Conservation (phyloP, 2,888 invertebrate genomes). For the Nephrotoma appendiculata region DNA sequence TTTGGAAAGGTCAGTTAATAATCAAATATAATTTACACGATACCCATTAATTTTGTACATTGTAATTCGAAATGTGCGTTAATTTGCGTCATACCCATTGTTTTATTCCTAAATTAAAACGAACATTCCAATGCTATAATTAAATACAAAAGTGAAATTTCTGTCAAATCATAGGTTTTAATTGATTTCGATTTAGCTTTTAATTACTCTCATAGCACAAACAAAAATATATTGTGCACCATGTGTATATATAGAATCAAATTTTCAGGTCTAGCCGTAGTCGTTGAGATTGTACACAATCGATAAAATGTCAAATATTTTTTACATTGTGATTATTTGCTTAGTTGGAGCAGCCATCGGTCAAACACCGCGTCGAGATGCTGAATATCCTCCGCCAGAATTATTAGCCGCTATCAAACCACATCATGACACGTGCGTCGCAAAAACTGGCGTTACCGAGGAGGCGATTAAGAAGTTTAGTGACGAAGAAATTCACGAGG, state of each 20-base stretch:
- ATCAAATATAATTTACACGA: not conserved
- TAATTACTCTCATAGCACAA: not conserved
- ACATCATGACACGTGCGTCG: conserved; percentile 18
- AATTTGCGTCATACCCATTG: not conserved
- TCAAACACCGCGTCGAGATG: conserved; percentile 15
- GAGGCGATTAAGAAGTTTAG: conserved; percentile 22
- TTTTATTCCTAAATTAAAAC: not conserved
- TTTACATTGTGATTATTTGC: not conserved
- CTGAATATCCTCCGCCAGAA: conserved; percentile 19
- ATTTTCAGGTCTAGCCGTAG: not conserved
- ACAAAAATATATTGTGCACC: not conserved
- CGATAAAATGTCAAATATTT: not conserved
- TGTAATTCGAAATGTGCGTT: not conserved
- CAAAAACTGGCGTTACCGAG: conserved; percentile 19
- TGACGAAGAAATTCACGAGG: conserved; percentile 21
- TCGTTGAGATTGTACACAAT: not conserved
- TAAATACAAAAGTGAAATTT: not conserved
- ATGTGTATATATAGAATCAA: not conserved
- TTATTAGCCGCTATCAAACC: conserved; percentile 15
- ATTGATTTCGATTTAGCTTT: not conserved
- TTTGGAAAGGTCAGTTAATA: not conserved
- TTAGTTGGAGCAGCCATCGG: not conserved
- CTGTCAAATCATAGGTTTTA: not conserved
- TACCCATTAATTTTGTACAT: not conserved
- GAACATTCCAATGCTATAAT: not conserved